phyloP scores from a whole-genome alignment of 2,888 invertebrate genomes.

The Plemyria rubiginata region DNA sequence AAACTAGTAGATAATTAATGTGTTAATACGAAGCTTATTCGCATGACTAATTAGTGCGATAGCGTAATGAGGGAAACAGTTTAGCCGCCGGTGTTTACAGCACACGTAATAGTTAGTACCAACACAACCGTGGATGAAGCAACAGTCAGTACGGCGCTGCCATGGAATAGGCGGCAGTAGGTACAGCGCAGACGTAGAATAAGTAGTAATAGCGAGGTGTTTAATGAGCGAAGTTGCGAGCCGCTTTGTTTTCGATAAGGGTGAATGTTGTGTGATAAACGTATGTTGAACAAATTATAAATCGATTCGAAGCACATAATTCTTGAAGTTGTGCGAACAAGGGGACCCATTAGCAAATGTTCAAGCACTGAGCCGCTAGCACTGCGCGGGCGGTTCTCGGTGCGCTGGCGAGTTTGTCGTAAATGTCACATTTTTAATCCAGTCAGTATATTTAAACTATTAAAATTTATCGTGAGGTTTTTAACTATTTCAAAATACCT shows the following conservation, averaged over 20 bases:
- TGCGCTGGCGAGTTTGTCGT: not conserved
- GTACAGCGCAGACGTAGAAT: constrained; percentile 9
- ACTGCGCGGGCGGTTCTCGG: not conserved
- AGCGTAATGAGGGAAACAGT: constrained; percentile 28
- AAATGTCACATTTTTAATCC: not conserved
- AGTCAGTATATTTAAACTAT: too few relatives aligned
- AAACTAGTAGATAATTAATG: constrained; percentile 16
- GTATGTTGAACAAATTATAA: constrained; percentile 32
- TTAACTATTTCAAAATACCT: too few relatives aligned
- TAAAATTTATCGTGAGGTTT: too few relatives aligned
- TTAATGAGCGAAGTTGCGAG: constrained; percentile 36
- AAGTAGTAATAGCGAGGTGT: constrained; percentile 19
- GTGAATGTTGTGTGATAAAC: constrained; percentile 26
- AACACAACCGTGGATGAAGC: not conserved
- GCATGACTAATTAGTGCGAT: constrained; percentile 28
- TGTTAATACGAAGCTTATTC: constrained; percentile 24
- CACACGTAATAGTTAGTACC: constrained; percentile 4
- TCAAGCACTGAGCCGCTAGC: not conserved
- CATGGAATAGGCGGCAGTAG: constrained; percentile 2
- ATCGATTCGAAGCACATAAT: constrained; percentile 30
- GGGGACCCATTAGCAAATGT: constrained; percentile 14
- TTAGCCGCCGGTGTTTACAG: constrained; percentile 23
- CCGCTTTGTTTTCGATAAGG: constrained; percentile 32
- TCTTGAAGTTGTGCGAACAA: constrained; percentile 26
- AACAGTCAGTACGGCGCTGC: not conserved